Conservation (phyloP, 2,113 vertebrate species). For the Chascanopsetta lugubris region DNA sequence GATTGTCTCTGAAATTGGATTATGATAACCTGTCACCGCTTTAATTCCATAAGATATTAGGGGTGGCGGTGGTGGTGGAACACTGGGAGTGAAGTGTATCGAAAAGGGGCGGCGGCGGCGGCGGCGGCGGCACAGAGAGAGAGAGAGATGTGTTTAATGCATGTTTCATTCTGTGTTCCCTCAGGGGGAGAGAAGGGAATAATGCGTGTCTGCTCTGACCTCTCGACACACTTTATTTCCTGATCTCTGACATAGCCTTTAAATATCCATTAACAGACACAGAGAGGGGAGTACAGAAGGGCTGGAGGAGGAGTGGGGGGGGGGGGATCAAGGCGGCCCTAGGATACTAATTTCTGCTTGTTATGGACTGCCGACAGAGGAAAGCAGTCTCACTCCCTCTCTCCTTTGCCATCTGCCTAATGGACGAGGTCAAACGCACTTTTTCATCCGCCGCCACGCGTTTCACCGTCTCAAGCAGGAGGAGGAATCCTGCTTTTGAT, state of each 20-base stretch:
- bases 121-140: not conserved
- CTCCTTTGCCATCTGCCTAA: constrained; percentile 31
- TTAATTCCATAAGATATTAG: constrained; percentile 83
- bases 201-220: constrained; percentile 60
- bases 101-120: constrained; percentile 13
- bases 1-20: constrained; percentile 86
- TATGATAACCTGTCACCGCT: constrained; percentile 85
- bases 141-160: constrained; percentile 65
- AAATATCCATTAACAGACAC: constrained; percentile 74
- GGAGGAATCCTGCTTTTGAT: not conserved
- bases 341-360: constrained; percentile 40
- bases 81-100: constrained; percentile 52
- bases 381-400: constrained; percentile 7
- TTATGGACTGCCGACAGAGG: constrained; percentile 39
- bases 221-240: constrained; percentile 57
- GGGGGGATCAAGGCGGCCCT: not conserved
- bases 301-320: not conserved
- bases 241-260: constrained; percentile 73
- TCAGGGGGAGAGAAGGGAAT: constrained; percentile 32
- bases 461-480: constrained; percentile 40
- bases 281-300: constrained; percentile 24
- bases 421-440: constrained; percentile 36
- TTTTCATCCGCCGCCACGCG: constrained; percentile 21
- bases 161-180: constrained; percentile 60
- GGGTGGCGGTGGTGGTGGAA: constrained; percentile 48